A percentile compares a stretch with the other conserved stretches of the same genome.
These are phyloP conservation scores for Mirza zaza DNA, from an alignment of 2,113 vertebrate genomes.

Conservation along the genomic window DNA sequence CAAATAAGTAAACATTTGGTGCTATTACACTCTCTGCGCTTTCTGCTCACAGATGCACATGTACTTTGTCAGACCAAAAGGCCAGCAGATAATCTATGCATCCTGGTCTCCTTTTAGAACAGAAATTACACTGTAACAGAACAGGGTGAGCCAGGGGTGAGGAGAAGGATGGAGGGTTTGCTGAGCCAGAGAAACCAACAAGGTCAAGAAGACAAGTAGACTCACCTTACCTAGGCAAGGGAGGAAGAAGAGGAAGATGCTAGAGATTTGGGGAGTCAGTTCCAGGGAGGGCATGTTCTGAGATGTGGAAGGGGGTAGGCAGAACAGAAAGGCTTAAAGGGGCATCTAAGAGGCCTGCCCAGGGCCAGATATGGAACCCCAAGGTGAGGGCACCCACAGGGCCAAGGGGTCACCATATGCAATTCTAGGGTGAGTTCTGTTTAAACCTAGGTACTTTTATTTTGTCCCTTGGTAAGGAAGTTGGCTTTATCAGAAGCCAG, in stretches of 20 bases:
- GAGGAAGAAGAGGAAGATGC: background rate
- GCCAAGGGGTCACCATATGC: background rate
- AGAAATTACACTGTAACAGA: background rate
- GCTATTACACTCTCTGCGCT: background rate
- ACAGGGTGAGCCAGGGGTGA: background rate
- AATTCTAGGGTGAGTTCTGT: background rate
- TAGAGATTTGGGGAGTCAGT: background rate
- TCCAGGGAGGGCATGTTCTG: background rate
- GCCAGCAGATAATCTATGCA: background rate
- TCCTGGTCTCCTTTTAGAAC: background rate
- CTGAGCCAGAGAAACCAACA: background rate
- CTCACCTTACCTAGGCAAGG: background rate
- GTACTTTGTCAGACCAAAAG: background rate
- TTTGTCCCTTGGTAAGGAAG: background rate
- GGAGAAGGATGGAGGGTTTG: background rate
- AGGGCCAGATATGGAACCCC: background rate
- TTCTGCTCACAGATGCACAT: background rate
- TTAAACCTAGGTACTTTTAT: background rate
- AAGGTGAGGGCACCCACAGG: accelerated
- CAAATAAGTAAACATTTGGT: background rate
- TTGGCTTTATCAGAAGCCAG: background rate
- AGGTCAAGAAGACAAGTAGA: background rate
- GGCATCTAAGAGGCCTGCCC: background rate
- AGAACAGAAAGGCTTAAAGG: background rate
- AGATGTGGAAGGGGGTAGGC: background rate